Percentiles rank a stretch among this genome's conserved stretches.
phyloP scores from a whole-genome alignment of 37 sponge, comb jelly and placozoan genomes.

The Ianthella basta region DNA sequence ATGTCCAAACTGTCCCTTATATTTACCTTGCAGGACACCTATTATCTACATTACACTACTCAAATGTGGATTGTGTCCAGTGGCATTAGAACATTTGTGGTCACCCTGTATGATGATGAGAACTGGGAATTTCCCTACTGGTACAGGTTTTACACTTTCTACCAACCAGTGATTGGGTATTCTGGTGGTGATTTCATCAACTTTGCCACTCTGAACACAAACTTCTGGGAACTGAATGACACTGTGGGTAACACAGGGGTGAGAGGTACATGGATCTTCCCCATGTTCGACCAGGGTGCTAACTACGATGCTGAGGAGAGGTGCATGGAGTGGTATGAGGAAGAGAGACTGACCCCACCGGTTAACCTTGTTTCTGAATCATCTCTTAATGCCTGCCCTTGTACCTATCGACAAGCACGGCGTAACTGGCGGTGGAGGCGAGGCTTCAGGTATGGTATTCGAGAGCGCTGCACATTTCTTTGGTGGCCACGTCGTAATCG shows the following conservation, averaged over 20 bases:
- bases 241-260: conserved; percentile 39
- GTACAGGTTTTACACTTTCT: background rate
- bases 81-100: background rate
- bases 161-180: conserved; percentile 47
- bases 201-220: background rate
- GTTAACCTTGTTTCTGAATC: background rate
- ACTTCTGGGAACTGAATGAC: conserved; percentile 14
- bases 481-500: background rate
- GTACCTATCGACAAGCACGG: conserved; percentile 44
- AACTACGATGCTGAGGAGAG: background rate
- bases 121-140: conserved; percentile 5
- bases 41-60: background rate
- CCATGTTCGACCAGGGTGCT: background rate
- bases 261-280: conserved; percentile 51
- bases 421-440: conserved; percentile 45
- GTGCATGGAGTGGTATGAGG: conserved; percentile 41
- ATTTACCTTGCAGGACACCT: too few relatives aligned
- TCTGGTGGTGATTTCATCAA: conserved; percentile 38
- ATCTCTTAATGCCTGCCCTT: conserved; percentile 50
- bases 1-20: too few relatives aligned
- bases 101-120: background rate
- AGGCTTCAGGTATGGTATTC: conserved; percentile 31
- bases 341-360: background rate
- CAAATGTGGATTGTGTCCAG: background rate
- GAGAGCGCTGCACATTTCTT: conserved; percentile 42